phyloP scores from a whole-genome alignment of 2,888 invertebrate species.

The Hypomecis punctinalis region DNA sequence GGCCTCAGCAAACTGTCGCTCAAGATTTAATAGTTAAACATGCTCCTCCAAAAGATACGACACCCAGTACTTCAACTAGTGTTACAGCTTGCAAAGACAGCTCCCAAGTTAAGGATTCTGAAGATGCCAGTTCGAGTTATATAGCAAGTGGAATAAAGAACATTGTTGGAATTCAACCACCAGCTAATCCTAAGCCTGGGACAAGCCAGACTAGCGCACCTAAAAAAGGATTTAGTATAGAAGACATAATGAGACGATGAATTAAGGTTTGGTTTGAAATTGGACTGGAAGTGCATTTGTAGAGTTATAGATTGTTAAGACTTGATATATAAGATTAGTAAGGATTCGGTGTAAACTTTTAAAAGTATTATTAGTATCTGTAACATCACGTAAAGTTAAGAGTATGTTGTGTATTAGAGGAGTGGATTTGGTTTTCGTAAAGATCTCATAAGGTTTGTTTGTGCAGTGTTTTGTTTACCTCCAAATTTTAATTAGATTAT shows the following conservation, averaged over 20 bases:
- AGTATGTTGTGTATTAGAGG: slow-evolving; percentile 75
- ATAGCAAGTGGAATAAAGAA: slow-evolving; percentile 81
- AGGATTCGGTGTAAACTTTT: slow-evolving; percentile 51
- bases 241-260: slow-evolving; percentile 95
- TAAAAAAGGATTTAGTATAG: slow-evolving; percentile 95
- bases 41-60: slow-evolving; percentile 77
- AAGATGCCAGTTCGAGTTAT: slow-evolving; percentile 66
- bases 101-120: slow-evolving; percentile 60
- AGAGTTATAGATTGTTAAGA: slow-evolving; percentile 17
- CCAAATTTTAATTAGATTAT: slow-evolving; percentile 80
- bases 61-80: slow-evolving; percentile 69
- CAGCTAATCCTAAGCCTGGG: slow-evolving; percentile 77
- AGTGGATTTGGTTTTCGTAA: slow-evolving; percentile 84
- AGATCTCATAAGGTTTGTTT: slow-evolving; percentile 85
- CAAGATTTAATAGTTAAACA: slow-evolving; percentile 84
- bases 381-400: slow-evolving; percentile 66
- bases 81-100: slow-evolving; percentile 71
- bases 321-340: slow-evolving; percentile 27
- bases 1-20: slow-evolving; percentile 80
- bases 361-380: slow-evolving; percentile 79
- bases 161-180: slow-evolving; percentile 81
- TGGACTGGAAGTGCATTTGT: slow-evolving; percentile 23
- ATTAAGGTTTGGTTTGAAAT: slow-evolving; percentile 26
- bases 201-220: slow-evolving; percentile 86
- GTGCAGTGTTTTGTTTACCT: slow-evolving; percentile 85